These are phyloP conservation scores for Charaxes varanes DNA, from an alignment of 1,140 invertebrate genomes.

Conservation along the genomic window DNA sequence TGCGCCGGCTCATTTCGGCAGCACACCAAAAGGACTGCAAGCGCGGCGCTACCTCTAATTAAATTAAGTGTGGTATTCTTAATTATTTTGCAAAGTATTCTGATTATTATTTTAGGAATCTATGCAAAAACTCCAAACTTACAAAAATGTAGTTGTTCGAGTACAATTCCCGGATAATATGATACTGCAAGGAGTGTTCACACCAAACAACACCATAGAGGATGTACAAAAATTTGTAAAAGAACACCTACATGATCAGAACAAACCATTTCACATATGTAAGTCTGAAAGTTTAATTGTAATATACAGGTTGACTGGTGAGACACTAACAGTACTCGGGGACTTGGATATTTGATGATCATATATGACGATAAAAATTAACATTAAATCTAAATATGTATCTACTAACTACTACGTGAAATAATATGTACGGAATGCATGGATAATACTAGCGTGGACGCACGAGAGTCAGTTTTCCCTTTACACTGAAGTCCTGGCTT, in stretches of 20 bases:
- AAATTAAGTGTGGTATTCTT: no score
- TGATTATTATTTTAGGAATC: constrained; percentile 50
- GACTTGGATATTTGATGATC: not conserved
- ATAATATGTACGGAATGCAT: no score
- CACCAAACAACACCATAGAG: constrained; percentile 79
- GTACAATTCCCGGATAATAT: constrained; percentile 87
- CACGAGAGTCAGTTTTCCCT: no score
- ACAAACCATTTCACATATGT: constrained; percentile 84
- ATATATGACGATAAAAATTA: no score
- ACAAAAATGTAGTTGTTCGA: constrained; percentile 83
- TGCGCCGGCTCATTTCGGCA: no score
- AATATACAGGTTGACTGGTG: not conserved
- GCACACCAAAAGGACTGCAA: no score
- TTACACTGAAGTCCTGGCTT: no score
- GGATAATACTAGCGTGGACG: no score
- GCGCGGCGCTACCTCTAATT: no score
- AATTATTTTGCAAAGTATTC: no score
- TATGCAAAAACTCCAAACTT: constrained; percentile 77
- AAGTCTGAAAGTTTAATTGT: constrained; percentile 67
- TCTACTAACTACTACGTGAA: no score
- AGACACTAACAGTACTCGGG: not conserved
- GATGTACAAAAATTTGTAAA: constrained; percentile 82
- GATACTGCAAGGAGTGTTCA: constrained; percentile 87
- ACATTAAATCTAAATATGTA: no score
- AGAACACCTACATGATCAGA: constrained; percentile 77